Evolutionary conservation across 1,140 invertebrate species (phyloP).

Genomic region (Drosophila obscura): DNA sequence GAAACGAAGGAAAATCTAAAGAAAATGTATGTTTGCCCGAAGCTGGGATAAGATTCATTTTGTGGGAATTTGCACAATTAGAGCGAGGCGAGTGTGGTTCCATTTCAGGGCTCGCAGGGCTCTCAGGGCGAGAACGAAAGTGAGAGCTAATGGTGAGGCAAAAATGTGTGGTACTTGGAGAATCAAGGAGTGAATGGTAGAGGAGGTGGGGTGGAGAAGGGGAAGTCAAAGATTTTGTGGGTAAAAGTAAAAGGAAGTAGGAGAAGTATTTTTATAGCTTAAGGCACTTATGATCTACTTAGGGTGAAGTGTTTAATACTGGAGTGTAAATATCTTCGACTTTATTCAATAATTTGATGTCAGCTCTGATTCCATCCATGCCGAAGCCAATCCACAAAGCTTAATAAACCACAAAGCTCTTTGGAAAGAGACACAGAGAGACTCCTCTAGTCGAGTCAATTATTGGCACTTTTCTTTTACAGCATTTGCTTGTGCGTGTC

Average conservation of each 20-base stretch:
- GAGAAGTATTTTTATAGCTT: not conserved
- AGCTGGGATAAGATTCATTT: conserved; percentile 35
- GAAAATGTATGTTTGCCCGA: conserved; percentile 37
- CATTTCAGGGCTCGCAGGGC: not conserved
- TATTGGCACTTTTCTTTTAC: too few species aligned
- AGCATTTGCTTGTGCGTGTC: too few species aligned
- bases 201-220: not conserved
- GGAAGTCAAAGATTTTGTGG: conserved; percentile 18
- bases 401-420: too few species aligned
- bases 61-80: conserved; percentile 82
- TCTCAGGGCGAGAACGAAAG: conserved; percentile 4
- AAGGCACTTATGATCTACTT: not conserved
- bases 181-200: not conserved
- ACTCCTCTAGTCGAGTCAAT: too few species aligned
- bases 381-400: too few species aligned
- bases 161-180: conserved; percentile 17
- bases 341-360: too few species aligned
- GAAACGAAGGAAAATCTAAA: conserved; percentile 35
- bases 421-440: too few species aligned
- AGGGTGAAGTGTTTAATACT: too few species aligned
- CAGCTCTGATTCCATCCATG: too few species aligned
- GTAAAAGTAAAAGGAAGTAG: not conserved
- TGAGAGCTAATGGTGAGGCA: conserved; percentile 15
- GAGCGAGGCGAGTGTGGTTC: conserved; percentile 59
- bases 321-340: too few species aligned